Evolutionary conservation across 2,888 invertebrate species (phyloP).

Genomic region (Melanotus villosus): DNA sequence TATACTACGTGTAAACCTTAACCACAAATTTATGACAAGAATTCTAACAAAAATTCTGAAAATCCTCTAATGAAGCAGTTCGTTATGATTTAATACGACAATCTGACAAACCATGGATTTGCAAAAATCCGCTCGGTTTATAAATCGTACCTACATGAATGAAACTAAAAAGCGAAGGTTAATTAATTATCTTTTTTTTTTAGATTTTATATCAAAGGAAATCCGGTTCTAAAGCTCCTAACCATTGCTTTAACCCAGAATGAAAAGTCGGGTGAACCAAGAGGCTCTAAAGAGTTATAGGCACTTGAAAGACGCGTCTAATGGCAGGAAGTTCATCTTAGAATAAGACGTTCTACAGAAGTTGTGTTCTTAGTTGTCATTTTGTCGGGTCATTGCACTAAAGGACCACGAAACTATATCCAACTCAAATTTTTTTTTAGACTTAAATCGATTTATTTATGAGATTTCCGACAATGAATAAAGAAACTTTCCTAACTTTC

Average conservation of each 20-base stretch:
- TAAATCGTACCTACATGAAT: too few relatives aligned
- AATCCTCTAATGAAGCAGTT: background rate
- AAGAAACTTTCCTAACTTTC: too few relatives aligned
- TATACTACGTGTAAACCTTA: background rate
- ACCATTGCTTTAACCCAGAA: background rate
- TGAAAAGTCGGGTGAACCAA: background rate
- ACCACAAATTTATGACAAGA: background rate
- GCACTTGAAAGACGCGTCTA: conserved; percentile 9
- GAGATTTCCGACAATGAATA: too few relatives aligned
- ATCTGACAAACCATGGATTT: too few relatives aligned
- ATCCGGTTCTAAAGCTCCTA: background rate
- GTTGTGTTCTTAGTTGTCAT: background rate
- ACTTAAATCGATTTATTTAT: too few relatives aligned
- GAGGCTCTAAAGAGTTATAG: conserved; percentile 13
- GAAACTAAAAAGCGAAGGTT: too few relatives aligned
- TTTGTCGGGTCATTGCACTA: conserved; percentile 11
- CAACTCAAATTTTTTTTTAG: too few relatives aligned
- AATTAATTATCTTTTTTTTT: too few relatives aligned
- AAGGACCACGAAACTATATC: conserved; percentile 3
- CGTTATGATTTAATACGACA: too few relatives aligned
- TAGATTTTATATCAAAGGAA: too few relatives aligned
- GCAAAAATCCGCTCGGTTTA: too few relatives aligned
- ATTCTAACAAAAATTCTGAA: background rate
- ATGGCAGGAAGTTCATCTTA: conserved; percentile 10
- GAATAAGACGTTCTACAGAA: conserved; percentile 9